Percentiles rank a stretch among this genome's conserved stretches.
Evolutionary conservation across 2,797 vertebrate species (phyloP).

Genomic region (Mustela erminea): DNA sequence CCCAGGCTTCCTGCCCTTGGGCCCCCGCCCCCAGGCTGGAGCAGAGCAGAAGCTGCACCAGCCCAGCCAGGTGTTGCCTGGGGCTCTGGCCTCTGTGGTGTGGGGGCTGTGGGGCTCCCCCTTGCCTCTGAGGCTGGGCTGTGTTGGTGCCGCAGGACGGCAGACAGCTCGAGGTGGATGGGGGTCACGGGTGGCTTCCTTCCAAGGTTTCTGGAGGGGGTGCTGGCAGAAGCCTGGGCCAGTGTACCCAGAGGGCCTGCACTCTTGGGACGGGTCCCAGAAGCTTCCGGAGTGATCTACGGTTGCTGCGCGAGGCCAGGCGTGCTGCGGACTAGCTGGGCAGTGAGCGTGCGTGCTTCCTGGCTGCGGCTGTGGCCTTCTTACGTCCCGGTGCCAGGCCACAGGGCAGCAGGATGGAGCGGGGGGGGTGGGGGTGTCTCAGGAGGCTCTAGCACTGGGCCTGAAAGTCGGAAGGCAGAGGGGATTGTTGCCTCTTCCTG

Average conservation of each 20-base stretch:
- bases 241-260: neutral
- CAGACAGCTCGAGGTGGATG: accelerated
- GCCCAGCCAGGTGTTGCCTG: neutral
- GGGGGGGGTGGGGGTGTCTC: neutral
- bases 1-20: neutral
- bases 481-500: neutral
- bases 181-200: neutral
- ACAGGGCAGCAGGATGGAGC: neutral
- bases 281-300: neutral
- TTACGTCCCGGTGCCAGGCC: neutral
- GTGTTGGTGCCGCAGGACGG: neutral
- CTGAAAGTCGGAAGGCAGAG: neutral
- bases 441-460: neutral
- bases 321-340: accelerated
- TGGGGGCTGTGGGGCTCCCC: accelerated
- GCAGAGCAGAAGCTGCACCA: neutral
- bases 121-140: accelerated
- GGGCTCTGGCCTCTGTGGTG: neutral
- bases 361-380: neutral
- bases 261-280: neutral
- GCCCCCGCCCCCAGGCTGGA: neutral
- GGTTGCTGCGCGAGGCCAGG: neutral
- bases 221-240: neutral
- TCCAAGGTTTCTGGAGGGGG: neutral
- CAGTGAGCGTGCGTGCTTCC: neutral